These are phyloP conservation scores for Heliconius eleuchia DNA, from an alignment of 1,140 invertebrate species.

Conservation along the genomic window DNA sequence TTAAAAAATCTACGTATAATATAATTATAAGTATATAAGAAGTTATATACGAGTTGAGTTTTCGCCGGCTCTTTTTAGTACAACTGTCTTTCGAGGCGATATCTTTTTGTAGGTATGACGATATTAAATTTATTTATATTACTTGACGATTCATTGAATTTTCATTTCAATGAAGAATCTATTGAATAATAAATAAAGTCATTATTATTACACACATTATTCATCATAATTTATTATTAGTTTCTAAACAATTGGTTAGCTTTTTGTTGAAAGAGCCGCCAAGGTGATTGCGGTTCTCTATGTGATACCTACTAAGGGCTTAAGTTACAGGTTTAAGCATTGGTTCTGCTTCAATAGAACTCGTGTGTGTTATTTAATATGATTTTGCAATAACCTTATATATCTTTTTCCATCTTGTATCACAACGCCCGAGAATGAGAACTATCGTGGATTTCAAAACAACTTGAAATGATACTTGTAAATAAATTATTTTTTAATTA, in stretches of 20 bases:
- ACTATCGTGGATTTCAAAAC: not conserved
- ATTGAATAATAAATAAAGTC: not conserved
- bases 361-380: constrained; percentile 21
- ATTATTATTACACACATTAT: not conserved
- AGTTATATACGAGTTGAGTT: not conserved
- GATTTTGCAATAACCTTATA: constrained; percentile 15
- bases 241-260: constrained; percentile 15
- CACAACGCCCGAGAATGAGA: not conserved
- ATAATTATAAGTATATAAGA: not conserved
- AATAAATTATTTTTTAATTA: not conserved
- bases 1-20: no score
- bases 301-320: constrained; percentile 23
- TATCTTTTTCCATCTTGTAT: not conserved
- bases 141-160: no score
- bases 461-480: not conserved
- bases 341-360: constrained; percentile 21
- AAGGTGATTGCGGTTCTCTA: constrained; percentile 32
- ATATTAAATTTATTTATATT: no score
- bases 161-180: no score
- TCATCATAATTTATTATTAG: not conserved
- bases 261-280: constrained; percentile 35
- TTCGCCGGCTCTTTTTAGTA: no score
- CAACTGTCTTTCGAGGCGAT: no score
- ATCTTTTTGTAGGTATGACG: no score
- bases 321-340: constrained; percentile 21